A percentile compares a stretch with the other conserved stretches of the same genome.
Evolutionary conservation across 1,140 invertebrate genomes (phyloP).

Genomic region (Caenorhabditis briggsae): DNA sequence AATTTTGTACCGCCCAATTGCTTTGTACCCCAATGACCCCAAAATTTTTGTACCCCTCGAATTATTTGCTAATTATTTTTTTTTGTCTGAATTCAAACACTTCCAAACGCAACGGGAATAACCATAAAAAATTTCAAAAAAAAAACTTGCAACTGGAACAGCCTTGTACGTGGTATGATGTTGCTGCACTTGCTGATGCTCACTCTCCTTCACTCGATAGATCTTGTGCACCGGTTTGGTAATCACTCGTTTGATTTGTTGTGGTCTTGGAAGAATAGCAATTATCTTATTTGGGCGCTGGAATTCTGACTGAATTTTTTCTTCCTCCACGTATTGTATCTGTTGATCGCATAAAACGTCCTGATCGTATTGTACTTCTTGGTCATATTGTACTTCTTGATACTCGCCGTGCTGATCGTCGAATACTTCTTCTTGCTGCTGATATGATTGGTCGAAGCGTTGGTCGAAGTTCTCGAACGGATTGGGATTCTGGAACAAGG

Average conservation of each 20-base stretch:
- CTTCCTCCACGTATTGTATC: neutral
- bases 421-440: neutral
- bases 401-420: neutral
- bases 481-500: neutral
- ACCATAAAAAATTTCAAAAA: no score
- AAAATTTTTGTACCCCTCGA: no score
- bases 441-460: no score
- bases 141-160: neutral
- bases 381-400: neutral
- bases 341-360: neutral
- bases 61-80: no score
- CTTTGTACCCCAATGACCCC: no score
- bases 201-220: neutral
- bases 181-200: neutral
- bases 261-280: neutral
- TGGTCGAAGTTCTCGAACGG: conserved; percentile 11
- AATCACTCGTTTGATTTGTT: neutral
- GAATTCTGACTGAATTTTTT: neutral
- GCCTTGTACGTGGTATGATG: neutral
- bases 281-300: neutral
- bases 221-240: neutral
- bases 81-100: no score
- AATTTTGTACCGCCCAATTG: no score
- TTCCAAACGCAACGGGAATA: no score
- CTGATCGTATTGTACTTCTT: neutral